Evolutionary conservation across 2,888 invertebrate species (phyloP).

Genomic region (Disparrhopalites patrizii): DNA sequence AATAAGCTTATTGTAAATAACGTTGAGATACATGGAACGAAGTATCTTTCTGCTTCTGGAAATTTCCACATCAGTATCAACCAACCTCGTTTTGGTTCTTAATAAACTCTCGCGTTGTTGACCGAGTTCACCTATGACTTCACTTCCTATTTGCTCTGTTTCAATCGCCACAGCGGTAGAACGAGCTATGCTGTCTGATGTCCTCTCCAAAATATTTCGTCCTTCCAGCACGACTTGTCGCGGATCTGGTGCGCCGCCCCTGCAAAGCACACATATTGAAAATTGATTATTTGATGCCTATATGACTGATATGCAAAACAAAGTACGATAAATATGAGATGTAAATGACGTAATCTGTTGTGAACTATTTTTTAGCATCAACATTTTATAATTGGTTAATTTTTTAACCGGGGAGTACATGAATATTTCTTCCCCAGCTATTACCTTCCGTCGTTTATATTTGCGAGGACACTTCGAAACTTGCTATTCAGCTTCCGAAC

Average conservation of each 20-base stretch:
- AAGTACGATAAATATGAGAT: no score
- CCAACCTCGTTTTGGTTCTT: conserved; percentile 60
- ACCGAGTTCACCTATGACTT: conserved; percentile 70
- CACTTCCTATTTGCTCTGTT: conserved; percentile 73
- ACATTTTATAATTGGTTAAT: no score
- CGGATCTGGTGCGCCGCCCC: conserved; percentile 54
- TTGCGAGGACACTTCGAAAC: conserved; percentile 41
- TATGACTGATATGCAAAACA: no score
- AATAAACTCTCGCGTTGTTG: conserved; percentile 70
- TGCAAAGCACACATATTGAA: no score
- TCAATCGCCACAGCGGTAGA: conserved; percentile 70
- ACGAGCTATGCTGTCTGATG: conserved; percentile 62
- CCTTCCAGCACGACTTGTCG: conserved; percentile 60
- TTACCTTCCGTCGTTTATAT: conserved; percentile 43
- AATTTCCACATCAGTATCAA: conserved; percentile 68
- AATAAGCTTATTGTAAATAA: conserved; percentile 71
- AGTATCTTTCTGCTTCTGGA: conserved; percentile 63
- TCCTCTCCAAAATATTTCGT: conserved; percentile 58
- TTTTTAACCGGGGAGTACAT: no score
- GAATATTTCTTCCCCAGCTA: no score
- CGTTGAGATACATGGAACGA: conserved; percentile 63
- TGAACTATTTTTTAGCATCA: no score
- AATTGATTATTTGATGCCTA: background rate
- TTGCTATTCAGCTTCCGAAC: conserved; percentile 39
- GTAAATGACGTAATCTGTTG: no score